phyloP scores from a whole-genome alignment of 2,113 vertebrate genomes.

The Crotalus helleri region DNA sequence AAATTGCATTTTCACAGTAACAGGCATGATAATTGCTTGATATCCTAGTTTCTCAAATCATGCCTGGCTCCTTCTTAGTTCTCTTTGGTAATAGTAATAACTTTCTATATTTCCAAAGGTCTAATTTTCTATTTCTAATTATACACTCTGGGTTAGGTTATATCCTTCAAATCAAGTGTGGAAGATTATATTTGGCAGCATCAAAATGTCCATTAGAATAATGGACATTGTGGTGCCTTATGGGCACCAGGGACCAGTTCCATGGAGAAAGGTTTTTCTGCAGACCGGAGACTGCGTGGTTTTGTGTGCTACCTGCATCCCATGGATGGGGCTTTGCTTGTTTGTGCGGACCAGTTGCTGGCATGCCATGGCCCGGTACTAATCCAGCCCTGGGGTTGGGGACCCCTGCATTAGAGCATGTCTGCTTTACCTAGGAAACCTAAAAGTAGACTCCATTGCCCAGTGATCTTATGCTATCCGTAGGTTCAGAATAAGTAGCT shows the following conservation, averaged over 20 bases:
- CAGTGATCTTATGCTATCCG: conserved; percentile 28
- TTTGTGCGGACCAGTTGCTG: no score
- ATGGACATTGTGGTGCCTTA: no score
- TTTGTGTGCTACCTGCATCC: no score
- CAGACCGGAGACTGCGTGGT: no score
- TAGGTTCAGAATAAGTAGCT: background rate
- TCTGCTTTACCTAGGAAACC: conserved; percentile 9
- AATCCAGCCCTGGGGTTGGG: no score
- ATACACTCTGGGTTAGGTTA: conserved; percentile 29
- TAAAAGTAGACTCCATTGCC: background rate
- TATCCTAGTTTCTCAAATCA: conserved; percentile 29
- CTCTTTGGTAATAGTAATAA: background rate
- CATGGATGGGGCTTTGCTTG: no score
- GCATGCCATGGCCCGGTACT: no score
- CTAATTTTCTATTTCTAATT: conserved; percentile 38
- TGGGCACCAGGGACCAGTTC: no score
- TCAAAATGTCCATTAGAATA: conserved; percentile 20
- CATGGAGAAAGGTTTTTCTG: no score
- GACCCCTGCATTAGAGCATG: background rate
- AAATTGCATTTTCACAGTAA: conserved; percentile 41
- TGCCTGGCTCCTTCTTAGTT: background rate
- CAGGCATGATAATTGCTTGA: conserved; percentile 23
- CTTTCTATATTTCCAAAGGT: conserved; percentile 25
- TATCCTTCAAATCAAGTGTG: conserved; percentile 3
- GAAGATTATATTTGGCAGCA: background rate